Conservation (phyloP, 2,797 vertebrate species). For the Sebastes cheni region DNA sequence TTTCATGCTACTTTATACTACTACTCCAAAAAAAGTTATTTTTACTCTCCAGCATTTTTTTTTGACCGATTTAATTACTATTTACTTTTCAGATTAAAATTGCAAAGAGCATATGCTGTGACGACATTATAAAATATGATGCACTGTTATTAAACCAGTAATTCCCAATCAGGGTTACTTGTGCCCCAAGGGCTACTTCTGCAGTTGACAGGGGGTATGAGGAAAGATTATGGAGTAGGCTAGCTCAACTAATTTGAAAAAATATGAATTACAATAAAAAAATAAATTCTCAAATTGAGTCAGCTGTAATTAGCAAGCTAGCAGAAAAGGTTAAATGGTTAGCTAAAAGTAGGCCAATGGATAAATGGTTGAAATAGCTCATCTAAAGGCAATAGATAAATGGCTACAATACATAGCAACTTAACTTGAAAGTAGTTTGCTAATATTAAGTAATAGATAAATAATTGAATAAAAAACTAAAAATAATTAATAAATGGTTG, state of each 20-base stretch:
- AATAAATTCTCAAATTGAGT: neutral
- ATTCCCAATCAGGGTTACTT: neutral
- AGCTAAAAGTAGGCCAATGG: neutral
- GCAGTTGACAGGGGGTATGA: neutral
- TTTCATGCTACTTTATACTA: neutral
- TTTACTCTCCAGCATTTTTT: neutral
- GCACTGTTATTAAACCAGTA: neutral
- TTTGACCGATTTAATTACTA: neutral
- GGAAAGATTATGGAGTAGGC: neutral
- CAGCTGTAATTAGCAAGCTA: neutral
- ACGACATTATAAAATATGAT: neutral
- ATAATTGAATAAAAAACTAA: neutral
- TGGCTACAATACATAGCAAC: neutral
- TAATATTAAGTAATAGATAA: neutral
- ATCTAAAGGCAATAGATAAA: rapidly evolving
- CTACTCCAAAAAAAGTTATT: neutral
- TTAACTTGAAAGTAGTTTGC: neutral
- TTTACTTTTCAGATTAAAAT: neutral
- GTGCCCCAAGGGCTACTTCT: neutral
- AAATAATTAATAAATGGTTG: too few relatives aligned
- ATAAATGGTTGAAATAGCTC: neutral
- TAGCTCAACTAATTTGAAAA: too few relatives aligned
- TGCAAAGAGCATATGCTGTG: neutral
- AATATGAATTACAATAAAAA: neutral
- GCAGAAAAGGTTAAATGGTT: neutral